Percentiles rank a stretch among this genome's conserved stretches.
phyloP scores from a whole-genome alignment of 2,113 vertebrate genomes.

The Larimichthys polyactis region DNA sequence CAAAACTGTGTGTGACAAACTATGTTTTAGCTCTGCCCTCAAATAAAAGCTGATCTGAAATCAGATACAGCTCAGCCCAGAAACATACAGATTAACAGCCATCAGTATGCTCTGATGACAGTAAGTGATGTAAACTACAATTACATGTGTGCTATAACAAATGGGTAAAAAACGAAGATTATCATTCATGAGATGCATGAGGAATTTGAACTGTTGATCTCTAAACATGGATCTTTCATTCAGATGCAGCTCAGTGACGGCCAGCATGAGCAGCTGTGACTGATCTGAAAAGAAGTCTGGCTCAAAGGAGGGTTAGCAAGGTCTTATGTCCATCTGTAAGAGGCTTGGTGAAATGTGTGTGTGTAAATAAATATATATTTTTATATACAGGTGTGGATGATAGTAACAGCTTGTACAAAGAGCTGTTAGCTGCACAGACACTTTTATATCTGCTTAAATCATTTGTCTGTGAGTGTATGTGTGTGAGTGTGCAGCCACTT shows the following conservation, averaged over 20 bases:
- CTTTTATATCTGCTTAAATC: not conserved
- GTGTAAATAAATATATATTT: not conserved
- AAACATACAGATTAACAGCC: not conserved
- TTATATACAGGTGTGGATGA: not conserved
- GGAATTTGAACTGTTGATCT: not conserved
- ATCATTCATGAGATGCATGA: not conserved
- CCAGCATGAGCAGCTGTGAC: slow-evolving; percentile 43
- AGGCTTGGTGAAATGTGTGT: not conserved
- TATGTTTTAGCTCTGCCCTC: not conserved
- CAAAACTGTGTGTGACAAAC: not conserved
- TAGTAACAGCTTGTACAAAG: not conserved
- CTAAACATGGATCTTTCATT: slow-evolving; percentile 7
- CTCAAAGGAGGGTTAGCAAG: slow-evolving; percentile 28
- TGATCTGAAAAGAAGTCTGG: slow-evolving; percentile 25
- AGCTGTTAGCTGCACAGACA: not conserved
- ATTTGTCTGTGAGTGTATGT: not conserved
- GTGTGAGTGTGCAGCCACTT: slow-evolving; percentile 71
- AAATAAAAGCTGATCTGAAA: not conserved
- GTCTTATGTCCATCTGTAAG: slow-evolving; percentile 7
- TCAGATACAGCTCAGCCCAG: not conserved
- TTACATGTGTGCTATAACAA: too few relatives aligned
- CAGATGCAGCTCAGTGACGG: slow-evolving; percentile 21
- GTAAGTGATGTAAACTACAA: not conserved
- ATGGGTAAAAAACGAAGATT: not conserved
- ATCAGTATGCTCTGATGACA: not conserved